Base-by-base conservation (phyloP, 1,140 invertebrate genomes). In the Drosophila nasuta region DNA sequence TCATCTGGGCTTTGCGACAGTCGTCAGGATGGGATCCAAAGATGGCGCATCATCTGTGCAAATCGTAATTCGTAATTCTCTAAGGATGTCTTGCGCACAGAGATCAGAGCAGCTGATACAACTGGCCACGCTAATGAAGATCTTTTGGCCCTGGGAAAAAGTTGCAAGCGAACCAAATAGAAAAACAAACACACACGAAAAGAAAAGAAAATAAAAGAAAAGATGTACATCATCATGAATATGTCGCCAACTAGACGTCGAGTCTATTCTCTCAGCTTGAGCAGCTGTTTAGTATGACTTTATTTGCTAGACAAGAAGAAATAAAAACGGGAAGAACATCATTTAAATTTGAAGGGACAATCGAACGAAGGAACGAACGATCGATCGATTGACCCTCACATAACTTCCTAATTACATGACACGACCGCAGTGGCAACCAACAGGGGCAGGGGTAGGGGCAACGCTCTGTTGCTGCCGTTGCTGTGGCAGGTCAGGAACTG, bases 331-430 rank as follows among this genome's bases (percentile, higher is more conserved):
- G 25, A 30, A 25, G n/a, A 46, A 48, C 45, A 43, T 13, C 69
- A 72, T 72, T 72, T 72, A 57, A 49, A 80, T 80, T 66, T 66
- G 63, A 74, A 62, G 8, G 25, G 28, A 35, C 52, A 13, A 45
- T 68, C 70, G 60, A 72, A 67, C 35, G 10, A 45, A 64, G 67
- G 60, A 72, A 67, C 35, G 35, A 38, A 2, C 46, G 54, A 38
- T 46, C 25, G 13, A 48, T 75, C 64, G 69, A 77, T 73, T 54
- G 43, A 76, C 81, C 64, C 79, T 64, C 70, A 63, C 70, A 77
- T 77, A 85, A 81, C 75, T 85, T 81, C 85, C 85, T 88, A 88
- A 88, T 88, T 88, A 88, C 85, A 88, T 88, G 86, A 89, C 85
- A 90, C 85, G 49, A 89, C 81, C 85, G 85, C 85, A 83, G 63